Base-by-base conservation (phyloP, 2,113 vertebrate species). In the Megalops atlanticus region DNA sequence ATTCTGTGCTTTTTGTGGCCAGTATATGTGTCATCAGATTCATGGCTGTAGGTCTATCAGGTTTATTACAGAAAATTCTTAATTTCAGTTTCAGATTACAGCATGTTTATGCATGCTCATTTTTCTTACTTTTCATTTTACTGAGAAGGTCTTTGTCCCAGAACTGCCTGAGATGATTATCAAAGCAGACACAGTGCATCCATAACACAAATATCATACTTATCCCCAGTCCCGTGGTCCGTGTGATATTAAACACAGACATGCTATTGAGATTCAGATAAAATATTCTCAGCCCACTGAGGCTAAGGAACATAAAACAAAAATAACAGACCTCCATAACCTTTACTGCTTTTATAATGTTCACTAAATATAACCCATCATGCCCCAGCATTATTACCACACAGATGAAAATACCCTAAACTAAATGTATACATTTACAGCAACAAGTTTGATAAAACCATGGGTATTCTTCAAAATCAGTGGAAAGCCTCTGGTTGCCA, bases 161-260 rank as follows among this genome's bases (percentile, higher is more conserved):
- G 12, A 52, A n/a, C 31, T n/a, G 11, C 31, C 58, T 64, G 58
- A 38, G 69, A 38, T 74, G n/a, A 41, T n/a, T 74, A 74, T 74
- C 24, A 45, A 74, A 45, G 73, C 40, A 41, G 38, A 40, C 40
- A 74, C 72, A 27, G 39, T n/a, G 39, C n/a, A 74, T 24, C 4
- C 39, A 41, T 41, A 40, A 27, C 21, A 74, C 38, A 70, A 15
- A 74, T 21, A 69, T 74, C 72, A 74, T 74, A 74, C 45, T 74
- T 74, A 43, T 45, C 73, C 41, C 14, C 0, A 11, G 73, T 74
- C 73, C n/a, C 41, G 73, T 74, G 73, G 73, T 74, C 24, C 14
- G 40, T 1, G 35, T 16, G 40, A n/a, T 74, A 27, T 7, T 41
- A 21, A 74, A 4, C 16, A 39, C 18, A 74, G 4, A 74, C 24